Conservation (phyloP, 2,888 invertebrate genomes). For the Marronus borbonicus region DNA sequence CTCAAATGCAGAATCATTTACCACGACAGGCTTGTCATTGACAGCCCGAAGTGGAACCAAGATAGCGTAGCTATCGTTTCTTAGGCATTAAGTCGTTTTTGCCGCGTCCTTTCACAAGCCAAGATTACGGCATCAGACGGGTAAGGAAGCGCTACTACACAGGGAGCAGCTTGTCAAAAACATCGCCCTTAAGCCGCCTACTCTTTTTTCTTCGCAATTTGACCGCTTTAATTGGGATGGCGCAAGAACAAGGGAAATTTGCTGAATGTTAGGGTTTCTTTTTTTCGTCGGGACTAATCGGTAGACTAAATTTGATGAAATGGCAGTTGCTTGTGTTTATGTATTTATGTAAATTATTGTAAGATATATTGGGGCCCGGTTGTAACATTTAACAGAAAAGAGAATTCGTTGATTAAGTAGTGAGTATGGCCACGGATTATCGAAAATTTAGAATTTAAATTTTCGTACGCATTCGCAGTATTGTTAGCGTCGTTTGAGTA, state of each 20-base stretch:
- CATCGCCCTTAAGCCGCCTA: neutral
- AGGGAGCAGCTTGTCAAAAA: neutral
- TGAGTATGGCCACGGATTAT: no score
- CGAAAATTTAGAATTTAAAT: no score
- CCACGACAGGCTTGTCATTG: neutral
- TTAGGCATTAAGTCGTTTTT: neutral
- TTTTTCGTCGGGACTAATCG: neutral
- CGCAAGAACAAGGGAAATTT: neutral
- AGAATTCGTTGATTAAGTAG: no score
- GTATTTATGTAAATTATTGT: no score
- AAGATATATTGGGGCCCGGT: no score
- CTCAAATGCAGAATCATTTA: neutral
- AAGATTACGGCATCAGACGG: slow-evolving; percentile 3
- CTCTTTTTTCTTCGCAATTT: neutral
- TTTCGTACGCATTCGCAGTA: no score
- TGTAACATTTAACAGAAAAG: no score
- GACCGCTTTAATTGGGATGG: neutral
- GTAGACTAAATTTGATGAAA: no score
- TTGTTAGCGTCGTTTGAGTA: no score
- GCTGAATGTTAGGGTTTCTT: neutral
- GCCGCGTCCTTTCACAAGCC: neutral
- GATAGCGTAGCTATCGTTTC: neutral
- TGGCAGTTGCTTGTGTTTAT: no score
- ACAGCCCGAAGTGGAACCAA: neutral
- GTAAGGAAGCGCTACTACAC: neutral